These are phyloP conservation scores for Mamestra brassicae DNA, from an alignment of 2,888 invertebrate species.

Conservation along the genomic window DNA sequence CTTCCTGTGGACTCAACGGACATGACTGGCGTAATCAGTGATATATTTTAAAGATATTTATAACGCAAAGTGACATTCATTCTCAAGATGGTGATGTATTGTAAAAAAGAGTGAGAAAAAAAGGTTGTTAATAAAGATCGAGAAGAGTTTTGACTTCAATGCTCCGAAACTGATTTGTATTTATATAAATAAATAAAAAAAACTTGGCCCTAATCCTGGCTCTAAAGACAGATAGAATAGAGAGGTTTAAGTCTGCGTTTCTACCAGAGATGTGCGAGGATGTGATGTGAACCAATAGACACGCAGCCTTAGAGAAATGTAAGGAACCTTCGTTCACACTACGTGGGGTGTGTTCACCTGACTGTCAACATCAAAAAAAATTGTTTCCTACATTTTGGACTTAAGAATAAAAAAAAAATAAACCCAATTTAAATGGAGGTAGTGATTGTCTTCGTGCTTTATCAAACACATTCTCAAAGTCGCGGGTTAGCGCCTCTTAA, in stretches of 20 bases:
- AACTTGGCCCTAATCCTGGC: no score
- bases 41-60: constrained; percentile 26
- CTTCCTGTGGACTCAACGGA: constrained; percentile 12
- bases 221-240: background rate
- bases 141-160: background rate
- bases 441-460: background rate
- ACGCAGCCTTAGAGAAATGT: no score
- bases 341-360: no score
- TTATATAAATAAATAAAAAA: no score
- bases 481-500: background rate
- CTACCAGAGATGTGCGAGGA: no score
- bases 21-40: constrained; percentile 13
- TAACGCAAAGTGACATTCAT: constrained; percentile 6
- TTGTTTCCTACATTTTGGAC: background rate
- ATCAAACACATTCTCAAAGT: background rate
- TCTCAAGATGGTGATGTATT: background rate
- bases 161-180: no score
- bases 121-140: background rate
- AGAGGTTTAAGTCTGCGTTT: background rate
- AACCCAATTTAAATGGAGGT: background rate
- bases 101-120: background rate
- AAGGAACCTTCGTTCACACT: background rate
- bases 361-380: no score
- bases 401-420: background rate
- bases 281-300: no score